A percentile compares a stretch with the other conserved stretches of the same genome.
phyloP scores from a whole-genome alignment of 2,113 vertebrate genomes.

The Zosterops hypoxanthus region DNA sequence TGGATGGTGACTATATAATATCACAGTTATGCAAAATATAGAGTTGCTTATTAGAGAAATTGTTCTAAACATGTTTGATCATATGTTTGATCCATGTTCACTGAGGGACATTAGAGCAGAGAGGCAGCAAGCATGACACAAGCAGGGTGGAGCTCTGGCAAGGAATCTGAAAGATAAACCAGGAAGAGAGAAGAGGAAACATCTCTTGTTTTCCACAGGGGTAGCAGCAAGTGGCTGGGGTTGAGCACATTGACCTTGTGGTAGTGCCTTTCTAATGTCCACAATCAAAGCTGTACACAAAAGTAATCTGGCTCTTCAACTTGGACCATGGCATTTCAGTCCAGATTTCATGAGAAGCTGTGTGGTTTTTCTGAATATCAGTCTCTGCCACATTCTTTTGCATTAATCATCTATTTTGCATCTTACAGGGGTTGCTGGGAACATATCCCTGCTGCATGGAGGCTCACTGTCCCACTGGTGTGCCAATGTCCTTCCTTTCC shows the following conservation, averaged over 20 bases:
- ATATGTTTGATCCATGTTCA: not conserved
- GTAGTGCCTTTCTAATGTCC: not conserved
- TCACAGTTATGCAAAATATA: not conserved
- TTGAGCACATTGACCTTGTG: not conserved
- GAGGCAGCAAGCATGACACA: not conserved
- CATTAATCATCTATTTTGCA: not conserved
- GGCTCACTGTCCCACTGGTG: not conserved
- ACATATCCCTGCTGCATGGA: not conserved
- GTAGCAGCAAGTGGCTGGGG: rapidly evolving
- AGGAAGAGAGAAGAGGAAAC: not conserved
- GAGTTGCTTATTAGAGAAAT: not conserved
- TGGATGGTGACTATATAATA: not conserved
- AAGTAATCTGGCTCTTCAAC: not conserved
- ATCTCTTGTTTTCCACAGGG: not conserved
- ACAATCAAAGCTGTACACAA: not conserved
- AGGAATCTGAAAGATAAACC: not conserved
- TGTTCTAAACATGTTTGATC: not conserved
- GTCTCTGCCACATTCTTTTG: not conserved
- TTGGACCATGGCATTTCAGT: not conserved
- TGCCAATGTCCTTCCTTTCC: not conserved
- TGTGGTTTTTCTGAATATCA: not conserved
- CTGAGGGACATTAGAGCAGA: not conserved
- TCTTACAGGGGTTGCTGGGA: constrained; percentile 1
- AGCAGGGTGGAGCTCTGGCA: not conserved
- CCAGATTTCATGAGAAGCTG: not conserved